Evolutionary conservation across 1,140 invertebrate genomes (phyloP), one percentile per base, ranked within the genome.

Genomic region (Varroa destructor): DNA sequence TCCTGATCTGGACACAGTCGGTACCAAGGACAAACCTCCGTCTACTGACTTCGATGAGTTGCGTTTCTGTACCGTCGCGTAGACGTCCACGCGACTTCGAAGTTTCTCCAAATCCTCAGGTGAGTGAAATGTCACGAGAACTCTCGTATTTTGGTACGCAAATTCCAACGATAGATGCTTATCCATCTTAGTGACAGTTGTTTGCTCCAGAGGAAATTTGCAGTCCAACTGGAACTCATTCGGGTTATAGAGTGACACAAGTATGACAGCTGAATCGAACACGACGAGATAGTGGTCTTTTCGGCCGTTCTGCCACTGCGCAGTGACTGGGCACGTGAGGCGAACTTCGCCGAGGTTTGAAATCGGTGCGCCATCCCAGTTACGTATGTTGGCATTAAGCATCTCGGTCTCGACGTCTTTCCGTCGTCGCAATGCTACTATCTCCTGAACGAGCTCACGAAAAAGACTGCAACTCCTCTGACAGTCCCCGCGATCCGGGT

Each of bases 351-450:
- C 61, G 5, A 67, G 36, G 12, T 12, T 40, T 12, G 12, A 43
- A 10, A 67, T 67, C 61, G 61, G 61, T 5, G 61, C 40, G 2
- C 91, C 91, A 78, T 95, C 91, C 91, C 92, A 97, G 1, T 89
- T 90, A 74, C 89, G 85, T n/a, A 97, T 89, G 40, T 88, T 88
- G 4, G 91, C 91, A 0, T 87, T 90, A 74, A 98, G 83, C 55
- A 99, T 90, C 82, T 97, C 93, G 56, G 96, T 81, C 75, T 97
- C 94, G 76, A 96, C 83, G 82, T 98, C 94, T 80, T 94, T 95
- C 78, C 96, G 90, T n/a, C 93, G 87, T 67, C 94, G 82, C 40
- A 89, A 85, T 43, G 61, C 10, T 2, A 5, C 46, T 37, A 67
- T n/a, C 37, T 67, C 61, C 37, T 25, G 61, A 5, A 46, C 61